Base-by-base conservation (phyloP, 2,888 invertebrate genomes). In the Mallateleia sp. region DNA sequence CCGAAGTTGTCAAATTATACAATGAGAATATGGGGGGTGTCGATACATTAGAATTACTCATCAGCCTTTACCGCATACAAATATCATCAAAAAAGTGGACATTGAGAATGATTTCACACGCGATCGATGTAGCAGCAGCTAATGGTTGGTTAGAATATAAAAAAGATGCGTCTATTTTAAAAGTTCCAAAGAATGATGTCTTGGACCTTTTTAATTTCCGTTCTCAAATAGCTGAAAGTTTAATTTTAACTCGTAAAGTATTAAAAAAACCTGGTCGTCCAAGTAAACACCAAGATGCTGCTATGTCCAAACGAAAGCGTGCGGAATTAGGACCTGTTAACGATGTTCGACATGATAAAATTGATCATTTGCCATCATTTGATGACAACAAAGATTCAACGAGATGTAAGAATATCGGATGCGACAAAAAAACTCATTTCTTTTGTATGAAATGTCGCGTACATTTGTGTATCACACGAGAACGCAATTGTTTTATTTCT, bases 1-100 rank as follows among this genome's bases (percentile, higher is more conserved):
- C 81, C 28, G 74, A 74, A 81, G 74, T 81, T 28, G 24, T 81
- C 1, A 62, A 56, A 66, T 72, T 62, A 24, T 81, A 81, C 22
- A 81, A 81, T 28, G 52, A 62, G 9, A 64, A 25, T 22, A 81
- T 72, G 74, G 74, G 81, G 22, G 66, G 81, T 11, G 74, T 81
- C 0, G 81, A 81, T 38, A 71, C 74, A 54, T 24, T n/a, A 38
- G 72, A 80, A 62, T 80, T 60, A 18, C 56, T 62, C 9, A 50
- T 80, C 5, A 60, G 60, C 11, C 20, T 38, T 52, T 80, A 80
- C 56, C 60, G 71, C 11, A 80, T 20, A 34, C 47, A 45, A 18
- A 58, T 80, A 60, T 24, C 25, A 58, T 80, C 71, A 2, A 71
- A 62, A 62, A 80, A 80, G 38, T 80, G 80, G 80, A 79, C 69